Evolutionary conservation across 2,797 vertebrate species (phyloP), one percentile per base, ranked within the genome.

Genomic region (Diglossa cyanea): DNA sequence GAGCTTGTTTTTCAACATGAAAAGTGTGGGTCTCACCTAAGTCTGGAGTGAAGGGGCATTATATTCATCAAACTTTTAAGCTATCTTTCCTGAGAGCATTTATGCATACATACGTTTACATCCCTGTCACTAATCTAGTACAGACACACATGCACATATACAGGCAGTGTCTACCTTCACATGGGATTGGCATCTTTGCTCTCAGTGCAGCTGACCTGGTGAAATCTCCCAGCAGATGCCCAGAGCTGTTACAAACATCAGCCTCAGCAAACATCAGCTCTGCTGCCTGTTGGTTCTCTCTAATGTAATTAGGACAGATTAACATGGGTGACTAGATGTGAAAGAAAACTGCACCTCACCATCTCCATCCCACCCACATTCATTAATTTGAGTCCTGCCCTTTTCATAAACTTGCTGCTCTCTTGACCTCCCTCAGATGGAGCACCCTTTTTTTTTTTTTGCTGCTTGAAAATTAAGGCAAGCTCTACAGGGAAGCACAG

Each of bases 221-320:
- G 14, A 68, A 53, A 89, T 28, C 45, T 30, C 58, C 57, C 50
- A 45, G 39, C 50, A 91, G 76, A 86, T 18, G 30, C 65, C n/a
- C 12, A 3, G 54, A 68, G 47, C 47, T 66, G 47, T 33, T 44
- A 47, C 44, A 58, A 68, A 78, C 65, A 90, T 35, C 2, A 0
- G 55, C 53, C 68, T 54, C 78, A 77, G 47, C 68, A 80, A 90
- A 80, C 58, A 86, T 18, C 62, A 70, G 67, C 63, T 86, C 74
- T 39, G 30, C 26, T 45, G 79, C 62, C 33, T 1, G 15, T 37
- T 88, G 67, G 2, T 47, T 92, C 71, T 67, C 86, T 17, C 75
- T 95, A 95, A 95, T 93, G 88, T 83, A 97, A 95, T 95, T 96
- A 96, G 77, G 90, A 76, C 67, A 75, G 71, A 95, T 97, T 96